phyloP scores from a whole-genome alignment of 2,113 vertebrate species.

The Trematocara macrostoma region DNA sequence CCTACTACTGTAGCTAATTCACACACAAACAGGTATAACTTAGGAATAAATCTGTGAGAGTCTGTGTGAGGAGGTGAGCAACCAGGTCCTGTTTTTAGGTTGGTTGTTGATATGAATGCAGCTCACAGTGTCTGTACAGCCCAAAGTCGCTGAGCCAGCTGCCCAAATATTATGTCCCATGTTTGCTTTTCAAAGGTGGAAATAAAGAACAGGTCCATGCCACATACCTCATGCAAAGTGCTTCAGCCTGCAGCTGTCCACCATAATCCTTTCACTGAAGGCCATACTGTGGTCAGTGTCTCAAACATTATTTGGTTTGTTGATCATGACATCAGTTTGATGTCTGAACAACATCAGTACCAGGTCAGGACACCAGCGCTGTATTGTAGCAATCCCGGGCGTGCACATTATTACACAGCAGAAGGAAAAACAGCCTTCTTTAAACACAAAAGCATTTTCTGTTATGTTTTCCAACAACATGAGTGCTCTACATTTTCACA shows the following conservation, averaged over 20 bases:
- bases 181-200: neutral
- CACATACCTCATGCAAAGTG: neutral
- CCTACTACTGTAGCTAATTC: neutral
- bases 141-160: neutral
- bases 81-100: neutral
- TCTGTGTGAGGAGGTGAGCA: neutral
- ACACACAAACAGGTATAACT: neutral
- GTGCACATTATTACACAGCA: neutral
- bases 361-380: neutral
- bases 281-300: neutral
- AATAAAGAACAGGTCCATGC: neutral
- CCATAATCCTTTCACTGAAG: neutral
- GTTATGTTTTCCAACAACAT: neutral
- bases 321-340: neutral
- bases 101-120: neutral
- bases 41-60: neutral
- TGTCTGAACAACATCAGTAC: neutral
- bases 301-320: neutral
- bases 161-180: neutral
- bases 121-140: neutral
- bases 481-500: neutral
- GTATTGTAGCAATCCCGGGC: no score
- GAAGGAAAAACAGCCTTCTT: neutral
- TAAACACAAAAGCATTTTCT: neutral
- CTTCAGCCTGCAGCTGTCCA: neutral